Percentiles rank a stretch among this genome's conserved stretches.
Conservation (phyloP, 2,113 vertebrate genomes). For the Ceyx cyanopectus region DNA sequence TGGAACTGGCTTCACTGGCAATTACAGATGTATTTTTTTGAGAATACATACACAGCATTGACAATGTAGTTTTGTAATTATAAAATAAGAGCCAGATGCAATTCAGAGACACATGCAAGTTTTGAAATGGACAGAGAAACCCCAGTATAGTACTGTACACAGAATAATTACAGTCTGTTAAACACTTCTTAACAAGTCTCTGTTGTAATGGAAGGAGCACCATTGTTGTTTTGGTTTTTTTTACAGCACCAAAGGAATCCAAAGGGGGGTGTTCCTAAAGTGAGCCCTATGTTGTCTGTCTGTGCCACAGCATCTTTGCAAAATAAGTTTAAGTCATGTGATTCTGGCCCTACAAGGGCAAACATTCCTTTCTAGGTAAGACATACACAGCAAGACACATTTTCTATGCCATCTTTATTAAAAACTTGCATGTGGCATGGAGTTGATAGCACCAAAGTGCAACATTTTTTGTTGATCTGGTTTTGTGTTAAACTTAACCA, state of each 20-base stretch:
- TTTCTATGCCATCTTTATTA: conserved; percentile 88
- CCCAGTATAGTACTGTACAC: conserved; percentile 93
- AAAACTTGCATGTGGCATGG: conserved; percentile 98
- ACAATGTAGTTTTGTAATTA: conserved; percentile 77
- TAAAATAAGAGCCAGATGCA: conserved; percentile 83
- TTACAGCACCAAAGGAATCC: conserved; percentile 90
- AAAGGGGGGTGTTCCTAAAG: conserved; percentile 73
- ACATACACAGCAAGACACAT: conserved; percentile 81
- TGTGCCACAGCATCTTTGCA: conserved; percentile 82
- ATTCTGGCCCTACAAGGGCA: conserved; percentile 86
- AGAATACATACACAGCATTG: conserved; percentile 87
- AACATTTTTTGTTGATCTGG: conserved; percentile 78
- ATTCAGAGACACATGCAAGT: conserved; percentile 94
- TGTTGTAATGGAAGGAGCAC: conserved; percentile 89
- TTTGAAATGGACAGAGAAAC: conserved; percentile 94
- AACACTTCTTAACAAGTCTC: conserved; percentile 92
- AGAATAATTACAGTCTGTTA: conserved; percentile 98
- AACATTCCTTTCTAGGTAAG: conserved; percentile 83
- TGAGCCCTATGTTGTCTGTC: conserved; percentile 76
- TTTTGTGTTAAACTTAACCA: conserved; percentile 87
- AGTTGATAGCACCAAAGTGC: conserved; percentile 84
- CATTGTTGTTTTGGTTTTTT: conserved; percentile 86
- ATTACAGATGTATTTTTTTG: conserved; percentile 90
- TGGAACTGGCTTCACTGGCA: conserved; percentile 82
- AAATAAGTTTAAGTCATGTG: conserved; percentile 85